These are phyloP conservation scores for Aramus guarauna DNA, from an alignment of 2,113 vertebrate species.

Conservation along the genomic window DNA sequence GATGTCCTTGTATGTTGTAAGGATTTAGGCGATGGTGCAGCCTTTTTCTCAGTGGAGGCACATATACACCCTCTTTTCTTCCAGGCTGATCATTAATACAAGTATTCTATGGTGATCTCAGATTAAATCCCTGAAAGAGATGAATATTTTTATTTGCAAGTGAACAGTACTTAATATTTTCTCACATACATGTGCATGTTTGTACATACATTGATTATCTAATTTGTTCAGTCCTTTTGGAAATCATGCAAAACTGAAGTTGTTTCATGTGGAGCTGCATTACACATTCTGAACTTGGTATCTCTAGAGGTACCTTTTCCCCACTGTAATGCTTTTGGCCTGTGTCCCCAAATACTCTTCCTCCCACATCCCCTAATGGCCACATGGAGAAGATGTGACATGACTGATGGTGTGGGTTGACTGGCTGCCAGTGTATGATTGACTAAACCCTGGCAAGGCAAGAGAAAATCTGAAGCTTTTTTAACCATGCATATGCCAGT, in stretches of 20 bases:
- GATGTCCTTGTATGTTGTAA: background rate
- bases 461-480: background rate
- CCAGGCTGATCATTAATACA: background rate
- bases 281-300: background rate
- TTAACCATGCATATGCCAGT: background rate
- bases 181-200: background rate
- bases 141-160: background rate
- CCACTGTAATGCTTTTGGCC: background rate
- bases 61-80: background rate
- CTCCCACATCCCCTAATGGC: background rate
- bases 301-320: background rate
- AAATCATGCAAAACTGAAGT: background rate
- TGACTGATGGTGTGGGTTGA: background rate
- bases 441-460: background rate
- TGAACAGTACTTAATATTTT: background rate
- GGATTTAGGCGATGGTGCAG: background rate
- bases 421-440: background rate
- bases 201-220: background rate
- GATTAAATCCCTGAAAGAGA: background rate
- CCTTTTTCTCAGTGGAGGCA: background rate
- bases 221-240: background rate
- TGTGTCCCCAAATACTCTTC: background rate
- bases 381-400: background rate
- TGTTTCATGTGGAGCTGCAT: background rate
- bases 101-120: background rate